These are phyloP conservation scores for Platyura marginata DNA, from an alignment of 1,140 invertebrate genomes.

Conservation along the genomic window DNA sequence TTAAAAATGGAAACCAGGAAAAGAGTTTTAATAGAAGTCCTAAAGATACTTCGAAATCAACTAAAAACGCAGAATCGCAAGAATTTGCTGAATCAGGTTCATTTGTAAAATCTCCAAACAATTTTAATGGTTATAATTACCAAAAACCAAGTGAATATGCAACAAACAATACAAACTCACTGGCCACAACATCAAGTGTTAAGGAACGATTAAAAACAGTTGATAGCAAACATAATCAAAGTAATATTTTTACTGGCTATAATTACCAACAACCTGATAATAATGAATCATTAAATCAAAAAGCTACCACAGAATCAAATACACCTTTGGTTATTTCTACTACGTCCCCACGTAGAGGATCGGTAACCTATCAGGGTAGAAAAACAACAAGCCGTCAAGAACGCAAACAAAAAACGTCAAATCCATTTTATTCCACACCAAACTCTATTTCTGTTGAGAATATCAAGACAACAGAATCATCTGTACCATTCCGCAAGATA, in stretches of 20 bases:
- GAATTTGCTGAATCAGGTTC: conserved; percentile 53
- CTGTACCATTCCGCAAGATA: conserved; percentile 12
- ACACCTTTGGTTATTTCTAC: neutral
- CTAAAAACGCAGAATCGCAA: conserved; percentile 48
- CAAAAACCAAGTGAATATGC: neutral
- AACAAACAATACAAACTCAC: neutral
- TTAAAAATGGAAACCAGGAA: no score
- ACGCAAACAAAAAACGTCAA: conserved; percentile 2
- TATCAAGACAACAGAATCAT: conserved; percentile 7
- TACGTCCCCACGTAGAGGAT: neutral
- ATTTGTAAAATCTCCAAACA: conserved; percentile 33
- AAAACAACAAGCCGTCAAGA: conserved; percentile 3
- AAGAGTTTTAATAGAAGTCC: no score
- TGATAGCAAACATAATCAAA: neutral
- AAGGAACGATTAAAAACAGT: neutral
- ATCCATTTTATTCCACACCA: neutral
- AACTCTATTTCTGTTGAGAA: conserved; percentile 1
- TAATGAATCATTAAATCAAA: neutral
- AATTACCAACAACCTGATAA: neutral
- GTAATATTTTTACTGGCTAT: neutral
- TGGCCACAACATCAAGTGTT: neutral
- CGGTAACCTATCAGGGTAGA: conserved; percentile 3
- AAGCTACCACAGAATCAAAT: neutral
- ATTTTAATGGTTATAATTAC: conserved; percentile 19
- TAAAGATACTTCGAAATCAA: no score